Evolutionary conservation across 2,888 invertebrate genomes (phyloP).

Genomic region (Sialis lutaria): DNA sequence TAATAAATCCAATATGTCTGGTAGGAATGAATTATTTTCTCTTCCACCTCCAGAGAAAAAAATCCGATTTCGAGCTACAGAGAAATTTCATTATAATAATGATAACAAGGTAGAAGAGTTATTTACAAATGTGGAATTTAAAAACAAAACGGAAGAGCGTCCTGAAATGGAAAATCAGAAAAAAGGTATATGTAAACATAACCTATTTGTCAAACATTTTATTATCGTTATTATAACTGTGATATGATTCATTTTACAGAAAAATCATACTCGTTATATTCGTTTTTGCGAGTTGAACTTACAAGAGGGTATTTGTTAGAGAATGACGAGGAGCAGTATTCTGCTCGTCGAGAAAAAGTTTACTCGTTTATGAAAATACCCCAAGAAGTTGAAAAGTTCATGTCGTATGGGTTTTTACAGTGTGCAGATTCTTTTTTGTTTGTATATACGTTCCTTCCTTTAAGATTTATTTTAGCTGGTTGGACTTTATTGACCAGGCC

Average conservation of each 20-base stretch:
- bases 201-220: background rate
- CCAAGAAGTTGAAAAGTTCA: slow-evolving; percentile 77
- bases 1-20: slow-evolving; percentile 12
- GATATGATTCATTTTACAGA: slow-evolving; percentile 13
- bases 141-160: slow-evolving; percentile 11
- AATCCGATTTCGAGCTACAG: slow-evolving; percentile 28
- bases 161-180: slow-evolving; percentile 16
- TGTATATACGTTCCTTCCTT: slow-evolving; percentile 91
- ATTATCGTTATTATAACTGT: background rate
- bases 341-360: slow-evolving; percentile 84
- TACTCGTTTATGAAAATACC: slow-evolving; percentile 96
- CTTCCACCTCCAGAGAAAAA: slow-evolving; percentile 22
- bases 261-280: slow-evolving; percentile 28
- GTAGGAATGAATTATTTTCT: slow-evolving; percentile 12
- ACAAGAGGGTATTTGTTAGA: slow-evolving; percentile 86
- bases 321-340: slow-evolving; percentile 88
- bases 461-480: slow-evolving; percentile 75
- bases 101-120: slow-evolving; percentile 24
- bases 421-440: slow-evolving; percentile 96
- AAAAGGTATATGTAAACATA: slow-evolving; percentile 11
- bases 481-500: slow-evolving; percentile 63
- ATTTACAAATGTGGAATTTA: slow-evolving; percentile 15
- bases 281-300: slow-evolving; percentile 72
- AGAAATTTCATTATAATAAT: slow-evolving; percentile 22
- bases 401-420: slow-evolving; percentile 86